Percentiles rank a stretch among this genome's conserved stretches.
These are phyloP conservation scores for Remorina albescens DNA, from an alignment of 2,797 vertebrate genomes.

Conservation along the genomic window DNA sequence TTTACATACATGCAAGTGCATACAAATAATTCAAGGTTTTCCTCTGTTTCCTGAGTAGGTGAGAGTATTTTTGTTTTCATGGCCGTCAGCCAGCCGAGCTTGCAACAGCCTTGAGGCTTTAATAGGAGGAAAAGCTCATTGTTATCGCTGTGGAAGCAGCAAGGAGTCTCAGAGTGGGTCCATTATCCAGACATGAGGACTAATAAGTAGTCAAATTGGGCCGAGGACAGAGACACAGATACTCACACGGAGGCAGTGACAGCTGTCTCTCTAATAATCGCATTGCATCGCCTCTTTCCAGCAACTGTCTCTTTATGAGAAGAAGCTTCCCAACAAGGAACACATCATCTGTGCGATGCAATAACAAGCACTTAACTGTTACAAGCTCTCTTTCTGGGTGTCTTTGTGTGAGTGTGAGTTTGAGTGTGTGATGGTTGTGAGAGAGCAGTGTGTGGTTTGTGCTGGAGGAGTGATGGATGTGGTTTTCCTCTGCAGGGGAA, in stretches of 20 bases:
- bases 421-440: conserved; percentile 14
- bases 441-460: conserved; percentile 69
- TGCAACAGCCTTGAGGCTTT: conserved; percentile 39
- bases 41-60: conserved; percentile 23
- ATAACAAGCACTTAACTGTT: conserved; percentile 61
- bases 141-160: conserved; percentile 53
- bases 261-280: conserved; percentile 1
- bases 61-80: conserved; percentile 7
- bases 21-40: conserved; percentile 26
- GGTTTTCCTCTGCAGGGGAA: conserved; percentile 77
- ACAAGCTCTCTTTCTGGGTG: conserved; percentile 31
- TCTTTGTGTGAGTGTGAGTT: neutral
- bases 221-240: neutral
- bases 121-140: conserved; percentile 65
- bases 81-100: conserved; percentile 9
- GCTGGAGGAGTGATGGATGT: conserved; percentile 74
- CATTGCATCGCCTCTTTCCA: conserved; percentile 5
- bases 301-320: conserved; percentile 42
- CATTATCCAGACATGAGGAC: conserved; percentile 27
- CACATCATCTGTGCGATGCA: conserved; percentile 48
- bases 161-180: conserved; percentile 28
- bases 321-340: conserved; percentile 52
- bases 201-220: conserved; percentile 15
- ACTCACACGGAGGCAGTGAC: neutral
- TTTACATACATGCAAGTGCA: neutral